Evolutionary conservation across 2,797 vertebrate species (phyloP).

Genomic region (Enteromius paludinosus): DNA sequence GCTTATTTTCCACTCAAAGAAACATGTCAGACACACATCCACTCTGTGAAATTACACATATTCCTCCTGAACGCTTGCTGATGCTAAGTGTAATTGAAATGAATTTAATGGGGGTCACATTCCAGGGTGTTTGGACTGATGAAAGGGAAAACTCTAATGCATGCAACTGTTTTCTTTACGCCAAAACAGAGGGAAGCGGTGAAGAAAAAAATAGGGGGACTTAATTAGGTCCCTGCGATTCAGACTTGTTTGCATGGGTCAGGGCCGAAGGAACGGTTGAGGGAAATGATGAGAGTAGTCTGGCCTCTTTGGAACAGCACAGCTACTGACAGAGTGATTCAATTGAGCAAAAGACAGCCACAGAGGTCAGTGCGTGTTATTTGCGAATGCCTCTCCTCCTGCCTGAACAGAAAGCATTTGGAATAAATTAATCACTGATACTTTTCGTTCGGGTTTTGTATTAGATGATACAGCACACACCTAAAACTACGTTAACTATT

Average conservation of each 20-base stretch:
- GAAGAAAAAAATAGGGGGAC: slow-evolving; percentile 23
- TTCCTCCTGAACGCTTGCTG: slow-evolving; percentile 38
- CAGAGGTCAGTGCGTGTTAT: slow-evolving; percentile 26
- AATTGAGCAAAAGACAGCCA: slow-evolving; percentile 45
- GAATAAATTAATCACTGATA: neutral
- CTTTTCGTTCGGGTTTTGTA: neutral
- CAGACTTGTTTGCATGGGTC: slow-evolving; percentile 56
- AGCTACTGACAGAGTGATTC: slow-evolving; percentile 40
- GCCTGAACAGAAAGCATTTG: neutral
- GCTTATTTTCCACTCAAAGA: slow-evolving; percentile 36
- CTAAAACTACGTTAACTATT: neutral
- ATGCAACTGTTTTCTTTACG: slow-evolving; percentile 63
- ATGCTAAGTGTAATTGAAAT: slow-evolving; percentile 58
- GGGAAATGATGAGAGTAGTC: slow-evolving; percentile 55
- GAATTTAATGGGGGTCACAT: slow-evolving; percentile 64
- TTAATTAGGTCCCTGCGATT: slow-evolving; percentile 63
- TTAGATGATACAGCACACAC: neutral
- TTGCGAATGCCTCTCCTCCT: neutral
- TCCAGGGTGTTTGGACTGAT: slow-evolving; percentile 61
- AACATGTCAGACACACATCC: slow-evolving; percentile 45
- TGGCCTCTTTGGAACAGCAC: slow-evolving; percentile 35
- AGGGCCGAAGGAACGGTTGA: slow-evolving; percentile 57
- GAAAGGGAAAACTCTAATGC: slow-evolving; percentile 65
- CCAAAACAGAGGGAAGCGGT: slow-evolving; percentile 40
- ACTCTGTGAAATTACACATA: slow-evolving; percentile 54